Conservation (phyloP, 2,113 vertebrate genomes). For the Paracanthobrama guichenoti region DNA sequence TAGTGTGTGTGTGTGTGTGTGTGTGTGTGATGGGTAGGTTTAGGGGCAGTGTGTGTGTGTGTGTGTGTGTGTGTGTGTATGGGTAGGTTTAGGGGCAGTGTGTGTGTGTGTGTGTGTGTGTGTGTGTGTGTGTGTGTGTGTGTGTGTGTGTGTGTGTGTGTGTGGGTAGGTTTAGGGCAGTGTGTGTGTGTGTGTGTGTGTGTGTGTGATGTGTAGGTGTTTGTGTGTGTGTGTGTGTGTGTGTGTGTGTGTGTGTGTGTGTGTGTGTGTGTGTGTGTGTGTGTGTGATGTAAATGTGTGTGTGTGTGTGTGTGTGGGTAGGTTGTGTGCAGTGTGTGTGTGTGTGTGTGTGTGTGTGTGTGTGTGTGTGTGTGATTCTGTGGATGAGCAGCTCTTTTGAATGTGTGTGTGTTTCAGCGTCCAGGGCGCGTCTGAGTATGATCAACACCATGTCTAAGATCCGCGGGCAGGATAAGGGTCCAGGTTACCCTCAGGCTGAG, state of each 20-base stretch:
- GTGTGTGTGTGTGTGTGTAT: slow-evolving; percentile 20
- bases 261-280: no score
- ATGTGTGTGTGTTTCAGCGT: slow-evolving; percentile 74
- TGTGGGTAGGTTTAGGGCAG: no score
- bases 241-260: no score
- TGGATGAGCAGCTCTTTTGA: background rate
- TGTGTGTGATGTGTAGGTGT: no score
- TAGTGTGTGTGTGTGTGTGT: no score
- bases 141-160: background rate
- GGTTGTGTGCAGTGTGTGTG: slow-evolving; percentile 14
- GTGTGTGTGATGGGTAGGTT: background rate
- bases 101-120: background rate
- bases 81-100: slow-evolving; percentile 8
- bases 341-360: slow-evolving; percentile 21
- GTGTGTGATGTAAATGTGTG: slow-evolving; percentile 8
- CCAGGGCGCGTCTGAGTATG: slow-evolving; percentile 95
- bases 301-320: slow-evolving; percentile 10
- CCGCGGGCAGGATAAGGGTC: slow-evolving; percentile 92
- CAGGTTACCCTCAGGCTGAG: slow-evolving; percentile 93
- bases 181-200: no score
- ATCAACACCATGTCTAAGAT: slow-evolving; percentile 99
- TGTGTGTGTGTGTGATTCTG: background rate
- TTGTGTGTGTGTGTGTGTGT: no score
- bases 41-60: background rate
- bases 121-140: slow-evolving; percentile 15